Conservation (phyloP, 2,797 vertebrate genomes). For the Enteromius fasciolatus region DNA sequence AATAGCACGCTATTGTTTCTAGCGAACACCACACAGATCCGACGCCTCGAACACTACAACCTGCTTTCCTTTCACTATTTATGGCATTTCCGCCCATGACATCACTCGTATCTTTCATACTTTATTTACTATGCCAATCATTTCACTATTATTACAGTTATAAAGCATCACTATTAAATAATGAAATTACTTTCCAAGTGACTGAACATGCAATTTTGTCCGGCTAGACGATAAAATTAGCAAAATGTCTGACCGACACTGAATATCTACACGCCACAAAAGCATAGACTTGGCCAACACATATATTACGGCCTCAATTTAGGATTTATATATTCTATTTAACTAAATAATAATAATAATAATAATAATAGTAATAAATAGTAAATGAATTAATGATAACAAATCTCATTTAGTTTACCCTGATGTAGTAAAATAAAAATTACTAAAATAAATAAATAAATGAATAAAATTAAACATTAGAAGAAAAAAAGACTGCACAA, state of each 20-base stretch:
- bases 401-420: not conserved
- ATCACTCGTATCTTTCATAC: not conserved
- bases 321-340: not conserved
- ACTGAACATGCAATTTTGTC: not conserved
- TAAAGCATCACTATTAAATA: constrained; percentile 6
- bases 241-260: not conserved
- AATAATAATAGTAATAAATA: not conserved
- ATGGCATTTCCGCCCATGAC: not conserved
- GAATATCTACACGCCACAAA: not conserved
- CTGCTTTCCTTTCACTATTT: not conserved
- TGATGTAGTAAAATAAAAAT: not conserved
- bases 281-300: not conserved
- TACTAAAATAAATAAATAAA: too few relatives aligned
- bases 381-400: not conserved
- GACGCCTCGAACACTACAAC: not conserved
- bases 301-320: not conserved
- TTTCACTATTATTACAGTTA: not conserved
- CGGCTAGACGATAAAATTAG: not conserved
- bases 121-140: not conserved
- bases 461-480: too few relatives aligned
- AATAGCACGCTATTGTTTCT: constrained; percentile 80
- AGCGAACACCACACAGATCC: constrained; percentile 57
- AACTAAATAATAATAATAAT: not conserved
- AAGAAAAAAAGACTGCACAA: too few relatives aligned
- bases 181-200: not conserved